Percentiles rank a stretch among this genome's conserved stretches.
Evolutionary conservation across 1,140 invertebrate species (phyloP).

Genomic region (Heliconius himera): DNA sequence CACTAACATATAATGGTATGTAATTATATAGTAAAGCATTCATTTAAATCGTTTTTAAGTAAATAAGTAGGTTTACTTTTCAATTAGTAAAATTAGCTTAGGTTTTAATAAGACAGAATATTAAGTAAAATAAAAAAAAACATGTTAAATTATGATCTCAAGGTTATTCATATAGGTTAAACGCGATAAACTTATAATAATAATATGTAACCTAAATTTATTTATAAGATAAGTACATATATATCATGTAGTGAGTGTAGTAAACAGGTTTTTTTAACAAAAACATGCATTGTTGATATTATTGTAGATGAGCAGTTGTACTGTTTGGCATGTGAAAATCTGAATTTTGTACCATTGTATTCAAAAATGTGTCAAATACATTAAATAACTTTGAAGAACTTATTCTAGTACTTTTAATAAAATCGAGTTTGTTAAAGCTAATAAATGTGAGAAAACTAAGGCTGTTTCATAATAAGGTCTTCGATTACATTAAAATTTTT

Average conservation of each 20-base stretch:
- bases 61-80: too few species aligned
- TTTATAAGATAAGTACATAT: too few species aligned
- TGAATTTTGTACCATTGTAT: not conserved
- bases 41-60: not conserved
- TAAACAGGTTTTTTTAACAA: too few species aligned
- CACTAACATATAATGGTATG: too few species aligned
- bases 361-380: not conserved
- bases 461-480: not conserved
- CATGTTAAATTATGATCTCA: conserved; percentile 10
- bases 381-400: not conserved
- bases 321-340: not conserved
- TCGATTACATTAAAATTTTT: not conserved
- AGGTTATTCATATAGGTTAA: not conserved
- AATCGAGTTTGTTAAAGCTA: not conserved
- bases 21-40: too few species aligned
- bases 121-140: not conserved
- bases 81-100: not conserved
- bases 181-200: not conserved
- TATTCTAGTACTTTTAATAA: not conserved
- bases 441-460: not conserved
- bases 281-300: not conserved
- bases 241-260: too few species aligned
- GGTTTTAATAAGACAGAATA: not conserved
- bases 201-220: too few species aligned
- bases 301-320: not conserved